Evolutionary conservation across 2,888 invertebrate genomes (phyloP), one percentile per base, ranked within the genome.

Genomic region (Eupelmus urozonus): DNA sequence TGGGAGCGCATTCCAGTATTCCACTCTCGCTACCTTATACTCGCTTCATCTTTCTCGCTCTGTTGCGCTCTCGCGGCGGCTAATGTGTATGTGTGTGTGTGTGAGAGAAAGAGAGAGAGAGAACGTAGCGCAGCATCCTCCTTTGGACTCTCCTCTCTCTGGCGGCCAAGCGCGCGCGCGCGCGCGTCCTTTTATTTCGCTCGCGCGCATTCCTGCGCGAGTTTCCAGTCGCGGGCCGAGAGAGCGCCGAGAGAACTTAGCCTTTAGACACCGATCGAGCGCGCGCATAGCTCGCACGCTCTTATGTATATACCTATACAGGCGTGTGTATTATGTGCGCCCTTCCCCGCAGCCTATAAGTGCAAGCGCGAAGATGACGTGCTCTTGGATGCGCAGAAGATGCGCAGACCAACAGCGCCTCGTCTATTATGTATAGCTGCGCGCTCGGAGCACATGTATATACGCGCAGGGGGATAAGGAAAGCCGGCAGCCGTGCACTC

Each of bases 1-100:
- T 87, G 87, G 87, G 85, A 88, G 88, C 86, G 87, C 88, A 88
- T 88, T 88, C 88, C 88, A 88, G 88, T 88, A 88, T 87, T 88
- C 87, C 86, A 87, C 87, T 88, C 88, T 87, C 87, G 87, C 87
- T 88, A 70, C 42, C 51, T 9, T 34, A 13, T 27, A 69, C 73
- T 65, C 66, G 66, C 69, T 62, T 77, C 75, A 45, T 78, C 78
- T 69, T 75, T 79, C 72, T 70, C 75, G 13, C 40, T 77, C 74
- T 76, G 73, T 71, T 77, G 78, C 71, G 60, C 75, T 23, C 23
- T 76, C 67, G 45, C 45, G 59, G 27, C 27, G 29, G 40, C 29
- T 45, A n/a, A n/a, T 34, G 13, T 45, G 45, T 2, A 13, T 16
- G 16, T 16, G n/a, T n/a, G n/a, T n/a, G 55, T 13, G 23, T 25